Evolutionary conservation across 2,888 invertebrate genomes (phyloP).

Genomic region (Penaeus monodon): DNA sequence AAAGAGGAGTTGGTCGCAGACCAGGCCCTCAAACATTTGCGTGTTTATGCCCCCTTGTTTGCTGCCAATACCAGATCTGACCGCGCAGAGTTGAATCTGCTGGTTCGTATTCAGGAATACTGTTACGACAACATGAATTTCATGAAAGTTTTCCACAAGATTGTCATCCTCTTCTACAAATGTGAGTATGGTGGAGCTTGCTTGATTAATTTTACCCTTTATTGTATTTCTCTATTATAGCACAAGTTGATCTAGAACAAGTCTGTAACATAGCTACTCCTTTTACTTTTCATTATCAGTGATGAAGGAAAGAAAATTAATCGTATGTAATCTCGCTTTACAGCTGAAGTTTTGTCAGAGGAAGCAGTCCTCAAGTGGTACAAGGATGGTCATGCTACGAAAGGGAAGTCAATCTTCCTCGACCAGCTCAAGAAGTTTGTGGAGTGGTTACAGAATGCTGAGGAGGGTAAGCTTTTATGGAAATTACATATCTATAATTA

Average conservation of each 20-base stretch:
- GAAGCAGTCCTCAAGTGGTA: slow-evolving; percentile 97
- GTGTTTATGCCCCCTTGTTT: slow-evolving; percentile 85
- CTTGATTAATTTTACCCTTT: too few species aligned
- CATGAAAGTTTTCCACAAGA: slow-evolving; percentile 98
- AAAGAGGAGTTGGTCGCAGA: slow-evolving; percentile 96
- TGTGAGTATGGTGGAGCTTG: slow-evolving; percentile 73
- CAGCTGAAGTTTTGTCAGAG: slow-evolving; percentile 92
- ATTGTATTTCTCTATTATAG: too few species aligned
- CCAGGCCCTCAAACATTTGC: slow-evolving; percentile 90
- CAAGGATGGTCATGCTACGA: slow-evolving; percentile 90
- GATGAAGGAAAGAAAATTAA: not conserved
- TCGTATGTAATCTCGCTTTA: slow-evolving; percentile 66
- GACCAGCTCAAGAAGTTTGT: slow-evolving; percentile 98
- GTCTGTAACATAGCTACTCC: too few species aligned
- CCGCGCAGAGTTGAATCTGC: slow-evolving; percentile 87
- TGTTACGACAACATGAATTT: slow-evolving; percentile 99
- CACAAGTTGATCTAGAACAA: too few species aligned
- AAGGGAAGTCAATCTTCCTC: slow-evolving; percentile 97
- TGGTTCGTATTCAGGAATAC: slow-evolving; percentile 95
- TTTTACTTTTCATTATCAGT: not conserved
- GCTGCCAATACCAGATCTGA: slow-evolving; percentile 88
- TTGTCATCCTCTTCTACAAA: slow-evolving; percentile 95
- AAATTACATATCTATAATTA: not conserved
- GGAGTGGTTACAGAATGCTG: slow-evolving; percentile 97
- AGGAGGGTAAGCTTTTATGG: slow-evolving; percentile 76